These are phyloP conservation scores for Temnothorax longispinosus DNA, from an alignment of 1,140 invertebrate genomes.

Conservation along the genomic window DNA sequence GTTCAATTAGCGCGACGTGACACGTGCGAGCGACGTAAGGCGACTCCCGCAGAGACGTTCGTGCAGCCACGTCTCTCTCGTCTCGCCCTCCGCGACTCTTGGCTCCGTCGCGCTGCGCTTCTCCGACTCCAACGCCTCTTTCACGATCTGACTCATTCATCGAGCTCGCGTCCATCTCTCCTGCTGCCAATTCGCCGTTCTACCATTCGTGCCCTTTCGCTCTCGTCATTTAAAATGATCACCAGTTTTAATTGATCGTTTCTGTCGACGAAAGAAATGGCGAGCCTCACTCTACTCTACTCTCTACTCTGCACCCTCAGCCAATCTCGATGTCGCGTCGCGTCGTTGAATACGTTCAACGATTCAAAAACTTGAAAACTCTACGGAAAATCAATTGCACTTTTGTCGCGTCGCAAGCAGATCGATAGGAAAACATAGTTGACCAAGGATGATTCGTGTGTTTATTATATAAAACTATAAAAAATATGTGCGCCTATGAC, in stretches of 20 bases:
- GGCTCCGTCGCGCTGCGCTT: neutral
- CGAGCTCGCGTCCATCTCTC: conserved; percentile 29
- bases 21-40: conserved; percentile 64
- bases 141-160: conserved; percentile 51
- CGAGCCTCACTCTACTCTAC: neutral
- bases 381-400: neutral
- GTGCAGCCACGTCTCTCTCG: conserved; percentile 14
- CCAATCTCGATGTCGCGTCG: too few species aligned
- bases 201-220: neutral
- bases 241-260: conserved; percentile 62
- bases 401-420: neutral
- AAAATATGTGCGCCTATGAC: neutral
- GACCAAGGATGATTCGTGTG: neutral
- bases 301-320: neutral
- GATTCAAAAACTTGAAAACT: neutral
- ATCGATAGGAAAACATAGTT: neutral
- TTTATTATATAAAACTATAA: neutral
- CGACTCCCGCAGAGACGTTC: conserved; percentile 72
- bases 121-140: conserved; percentile 33
- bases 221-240: neutral
- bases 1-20: conserved; percentile 43
- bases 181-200: neutral
- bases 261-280: conserved; percentile 43
- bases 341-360: neutral
- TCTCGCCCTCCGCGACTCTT: conserved; percentile 2